These are phyloP conservation scores for Pteronura brasiliensis DNA, from an alignment of 2,113 vertebrate genomes.

Conservation along the genomic window DNA sequence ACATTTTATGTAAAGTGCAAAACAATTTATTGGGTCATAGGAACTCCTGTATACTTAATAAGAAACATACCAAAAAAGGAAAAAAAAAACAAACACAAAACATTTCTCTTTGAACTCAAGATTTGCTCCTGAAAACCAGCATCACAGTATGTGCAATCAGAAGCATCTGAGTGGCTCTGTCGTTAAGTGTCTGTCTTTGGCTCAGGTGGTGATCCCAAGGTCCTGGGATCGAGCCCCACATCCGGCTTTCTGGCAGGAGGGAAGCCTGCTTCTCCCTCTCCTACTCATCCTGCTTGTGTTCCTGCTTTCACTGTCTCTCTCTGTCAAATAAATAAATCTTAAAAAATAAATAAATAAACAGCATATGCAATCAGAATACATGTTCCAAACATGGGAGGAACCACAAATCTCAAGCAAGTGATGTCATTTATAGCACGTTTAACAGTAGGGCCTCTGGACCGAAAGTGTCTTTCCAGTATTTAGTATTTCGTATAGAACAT, in stretches of 20 bases:
- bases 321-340: too few species aligned
- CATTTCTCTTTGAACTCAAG: not conserved
- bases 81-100: not conserved
- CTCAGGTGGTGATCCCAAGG: too few species aligned
- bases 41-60: not conserved
- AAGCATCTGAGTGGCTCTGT: too few species aligned
- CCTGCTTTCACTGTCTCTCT: too few species aligned
- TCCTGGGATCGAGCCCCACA: too few species aligned
- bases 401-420: not conserved
- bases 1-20: not conserved
- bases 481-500: not conserved
- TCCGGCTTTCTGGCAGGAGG: too few species aligned
- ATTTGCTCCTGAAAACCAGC: not conserved
- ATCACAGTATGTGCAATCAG: not conserved
- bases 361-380: not conserved
- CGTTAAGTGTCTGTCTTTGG: too few species aligned
- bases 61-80: not conserved
- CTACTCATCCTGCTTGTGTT: too few species aligned
- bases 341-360: not conserved
- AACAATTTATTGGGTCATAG: not conserved
- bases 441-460: not conserved
- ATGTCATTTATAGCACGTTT: not conserved
- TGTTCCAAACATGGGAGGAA: not conserved
- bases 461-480: not conserved
- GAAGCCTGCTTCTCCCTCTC: too few species aligned